Conservation (phyloP, 1,140 invertebrate genomes). For the Aphis craccivora region DNA sequence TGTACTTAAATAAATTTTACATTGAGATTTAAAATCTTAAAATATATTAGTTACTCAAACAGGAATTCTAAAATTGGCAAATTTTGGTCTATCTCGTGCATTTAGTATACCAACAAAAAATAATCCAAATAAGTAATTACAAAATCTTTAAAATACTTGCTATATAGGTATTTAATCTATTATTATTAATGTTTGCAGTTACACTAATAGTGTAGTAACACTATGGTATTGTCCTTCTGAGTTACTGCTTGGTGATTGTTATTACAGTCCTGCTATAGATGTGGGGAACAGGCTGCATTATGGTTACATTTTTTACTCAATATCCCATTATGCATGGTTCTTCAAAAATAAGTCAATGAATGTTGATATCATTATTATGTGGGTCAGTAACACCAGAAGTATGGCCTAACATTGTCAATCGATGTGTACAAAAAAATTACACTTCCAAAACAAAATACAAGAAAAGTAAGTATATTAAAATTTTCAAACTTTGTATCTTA, state of each 20-base stretch:
- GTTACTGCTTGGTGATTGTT: constrained; percentile 86
- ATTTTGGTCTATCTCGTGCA: constrained; percentile 90
- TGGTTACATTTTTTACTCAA: constrained; percentile 99
- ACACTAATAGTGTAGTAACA: constrained; percentile 97
- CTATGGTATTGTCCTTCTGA: constrained; percentile 97
- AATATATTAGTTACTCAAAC: constrained; percentile 98
- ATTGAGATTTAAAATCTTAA: constrained; percentile 98
- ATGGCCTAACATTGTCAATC: constrained; percentile 93
- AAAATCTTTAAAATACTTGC: neutral
- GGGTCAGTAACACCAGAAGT: constrained; percentile 93
- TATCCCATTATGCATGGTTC: constrained; percentile 81
- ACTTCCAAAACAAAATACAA: constrained; percentile 84
- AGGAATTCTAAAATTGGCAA: constrained; percentile 89
- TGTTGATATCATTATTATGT: constrained; percentile 93
- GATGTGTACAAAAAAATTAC: constrained; percentile 93
- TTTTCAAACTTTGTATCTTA: neutral
- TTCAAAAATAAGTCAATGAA: constrained; percentile 94
- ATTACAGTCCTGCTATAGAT: constrained; percentile 98
- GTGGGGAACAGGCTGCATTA: constrained; percentile 98
- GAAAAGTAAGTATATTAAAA: constrained; percentile 72
- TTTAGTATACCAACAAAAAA: constrained; percentile 88
- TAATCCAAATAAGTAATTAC: constrained; percentile 74
- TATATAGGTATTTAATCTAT: no score
- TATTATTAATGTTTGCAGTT: constrained; percentile 66
- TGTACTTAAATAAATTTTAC: constrained; percentile 73